Evolutionary conservation across 2,888 invertebrate genomes (phyloP), one percentile per base, ranked within the genome.

Genomic region (Lamproptera curius): DNA sequence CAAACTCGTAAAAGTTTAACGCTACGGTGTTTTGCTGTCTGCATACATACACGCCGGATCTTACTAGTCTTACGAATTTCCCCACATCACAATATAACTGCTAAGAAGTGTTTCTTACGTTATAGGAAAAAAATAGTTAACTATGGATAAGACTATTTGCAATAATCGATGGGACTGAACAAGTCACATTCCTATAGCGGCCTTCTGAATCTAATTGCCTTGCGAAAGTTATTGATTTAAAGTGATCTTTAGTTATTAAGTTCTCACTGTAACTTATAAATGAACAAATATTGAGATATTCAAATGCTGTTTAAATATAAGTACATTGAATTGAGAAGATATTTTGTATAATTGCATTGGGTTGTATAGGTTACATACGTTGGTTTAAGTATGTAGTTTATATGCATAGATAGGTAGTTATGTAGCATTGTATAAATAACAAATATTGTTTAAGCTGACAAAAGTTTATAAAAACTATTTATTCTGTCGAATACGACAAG

Each of bases 321-420:
- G 82, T 82, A 83, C 80, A 84, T 65, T 68, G 67, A 72, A 84
- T 65, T 68, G 67, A 72, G 68, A 75, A 65, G 67, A 78, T 85
- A 83, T 83, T 85, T 84, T 85, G 82, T 86, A 84, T 81, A 81
- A 84, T 85, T 82, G 75, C 75, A 70, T 80, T 82, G 80, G 84
- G 83, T 85, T 86, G 83, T 85, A 79, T 84, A 83, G 76, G 74
- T 72, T 76, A 61, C 64, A 63, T 63, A 69, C 56, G 58, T 73
- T 51, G 47, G 69, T 70, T 70, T 71, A 65, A 52, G 58, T 63
- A 64, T 62, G 67, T 78, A 79, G 74, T 63, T 66, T 53, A 55
- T 73, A 70, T 63, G 63, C 63, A 63, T 63, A 63, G 61, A 55
- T 73, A 28, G 71, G 64, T 48, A 52, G 46, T 44, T 46, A 71